A percentile compares a stretch with the other conserved stretches of the same genome.
Conservation (phyloP, 2,888 invertebrate species). For the Myopa tessellatipennis region DNA sequence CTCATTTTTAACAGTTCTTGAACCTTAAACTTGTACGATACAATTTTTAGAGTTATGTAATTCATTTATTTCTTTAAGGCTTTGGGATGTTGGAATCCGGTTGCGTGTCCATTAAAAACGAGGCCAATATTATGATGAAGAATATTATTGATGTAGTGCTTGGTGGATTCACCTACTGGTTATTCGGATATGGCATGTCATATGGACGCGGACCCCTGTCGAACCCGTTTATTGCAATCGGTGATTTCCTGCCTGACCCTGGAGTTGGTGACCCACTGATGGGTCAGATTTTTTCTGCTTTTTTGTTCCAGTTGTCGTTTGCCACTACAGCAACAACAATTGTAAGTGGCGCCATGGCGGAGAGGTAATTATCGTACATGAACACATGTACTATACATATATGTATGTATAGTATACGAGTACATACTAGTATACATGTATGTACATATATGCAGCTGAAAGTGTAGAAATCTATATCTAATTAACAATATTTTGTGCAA, state of each 20-base stretch:
- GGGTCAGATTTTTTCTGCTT: conserved; percentile 88
- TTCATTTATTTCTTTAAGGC: conserved; percentile 70
- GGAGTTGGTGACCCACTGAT: conserved; percentile 78
- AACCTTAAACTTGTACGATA: background rate
- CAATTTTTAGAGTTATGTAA: background rate
- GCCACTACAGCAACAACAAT: conserved; percentile 89
- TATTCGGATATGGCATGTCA: conserved; percentile 92
- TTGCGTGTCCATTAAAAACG: conserved; percentile 91
- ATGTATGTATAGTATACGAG: background rate
- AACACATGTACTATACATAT: background rate
- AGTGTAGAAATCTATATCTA: too few relatives aligned
- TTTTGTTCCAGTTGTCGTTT: conserved; percentile 90
- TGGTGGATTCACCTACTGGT: conserved; percentile 91
- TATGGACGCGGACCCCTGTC: conserved; percentile 81
- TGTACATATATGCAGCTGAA: background rate
- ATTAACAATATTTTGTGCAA: too few relatives aligned
- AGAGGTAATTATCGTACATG: conserved; percentile 72
- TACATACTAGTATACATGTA: too few relatives aligned
- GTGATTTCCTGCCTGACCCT: conserved; percentile 86
- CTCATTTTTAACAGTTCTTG: background rate
- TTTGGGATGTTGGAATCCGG: conserved; percentile 95
- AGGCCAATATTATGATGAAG: conserved; percentile 98
- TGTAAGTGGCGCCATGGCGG: conserved; percentile 95
- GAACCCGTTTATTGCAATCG: conserved; percentile 85
- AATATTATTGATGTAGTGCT: conserved; percentile 93